Base-by-base conservation (phyloP, 2,113 vertebrate species). In the Dromiciops gliroides region DNA sequence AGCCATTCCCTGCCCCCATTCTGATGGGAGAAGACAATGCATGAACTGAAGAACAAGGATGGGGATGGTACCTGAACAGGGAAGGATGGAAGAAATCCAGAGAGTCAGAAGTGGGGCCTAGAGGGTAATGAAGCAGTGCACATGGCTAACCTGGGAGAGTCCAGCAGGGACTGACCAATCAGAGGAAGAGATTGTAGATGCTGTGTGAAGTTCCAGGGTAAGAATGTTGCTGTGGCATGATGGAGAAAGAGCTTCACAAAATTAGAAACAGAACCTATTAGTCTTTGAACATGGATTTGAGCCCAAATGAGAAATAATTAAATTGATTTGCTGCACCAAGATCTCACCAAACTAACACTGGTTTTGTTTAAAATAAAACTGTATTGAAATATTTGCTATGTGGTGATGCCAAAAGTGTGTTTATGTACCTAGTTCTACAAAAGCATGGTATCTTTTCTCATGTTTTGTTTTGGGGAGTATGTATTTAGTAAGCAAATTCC, bases 371-470 rank as follows among this genome's bases (percentile, higher is more conserved):
- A 60, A 14, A 31, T 67, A 28, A 67, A 37, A 56, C 9, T 0
- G 2, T 50, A n/a, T 83, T 83, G n/a, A 44, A 83, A 44, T 83
- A 83, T 44, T 83, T 44, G n/a, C 53, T 48, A 8, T 91, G 89
- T 92, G 90, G 31, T 93, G n/a, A 95, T 83, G 92, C n/a, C 53
- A 37, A 49, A 90, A 90, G n/a, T 95, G 44, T 96, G 92, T 95
- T 2, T 89, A 47, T 91, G 23, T 95, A 50, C 94, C 91, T 95
- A 47, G 19, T 83, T 83, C 19, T 96, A 95, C 95, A 94, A 5
- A 97, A 96, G 93, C 93, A 96, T 28, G 89, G 24, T 97, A 88
- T 96, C 92, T 95, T 94, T 53, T 48, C 26, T 37, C 92, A 14
- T 98, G 93, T 95, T 97, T 93, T 93, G 89, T 50, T 48, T 49